Percentiles rank a stretch among this genome's conserved stretches.
Evolutionary conservation across 2,888 invertebrate species (phyloP).

Genomic region (Chymomyza procnemis): DNA sequence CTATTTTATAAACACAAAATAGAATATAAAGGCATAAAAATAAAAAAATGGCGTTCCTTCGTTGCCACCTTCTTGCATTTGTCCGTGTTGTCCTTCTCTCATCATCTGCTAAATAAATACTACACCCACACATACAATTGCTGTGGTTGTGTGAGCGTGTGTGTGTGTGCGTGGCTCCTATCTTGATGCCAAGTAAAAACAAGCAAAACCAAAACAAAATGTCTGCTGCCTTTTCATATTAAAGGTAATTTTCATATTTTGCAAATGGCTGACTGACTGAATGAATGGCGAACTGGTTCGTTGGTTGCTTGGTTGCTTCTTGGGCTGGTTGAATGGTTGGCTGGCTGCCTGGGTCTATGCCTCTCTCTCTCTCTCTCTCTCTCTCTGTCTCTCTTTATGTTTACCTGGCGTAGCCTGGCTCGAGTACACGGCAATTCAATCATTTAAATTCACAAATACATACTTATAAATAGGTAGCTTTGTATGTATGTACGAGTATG

Average conservation of each 20-base stretch:
- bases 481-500: constrained; percentile 18
- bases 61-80: neutral
- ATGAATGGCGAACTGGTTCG: neutral
- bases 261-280: constrained; percentile 53
- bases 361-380: neutral
- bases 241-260: constrained; percentile 74
- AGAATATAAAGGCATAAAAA: constrained; percentile 69
- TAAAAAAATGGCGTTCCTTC: constrained; percentile 56
- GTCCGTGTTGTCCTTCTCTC: too few species aligned
- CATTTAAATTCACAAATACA: constrained; percentile 64
- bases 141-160: constrained; percentile 32
- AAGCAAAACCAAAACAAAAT: constrained; percentile 27
- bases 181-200: constrained; percentile 56
- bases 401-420: neutral
- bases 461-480: constrained; percentile 46
- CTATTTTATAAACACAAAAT: constrained; percentile 73
- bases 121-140: neutral
- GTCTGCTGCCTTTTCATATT: constrained; percentile 62
- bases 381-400: neutral
- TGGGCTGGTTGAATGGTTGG: neutral
- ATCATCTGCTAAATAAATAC: neutral
- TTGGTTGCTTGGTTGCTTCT: neutral
- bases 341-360: neutral
- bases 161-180: constrained; percentile 38
- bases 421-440: constrained; percentile 60